Base-by-base conservation (phyloP, 2,113 vertebrate genomes). In the Oxyruncus cristatus region DNA sequence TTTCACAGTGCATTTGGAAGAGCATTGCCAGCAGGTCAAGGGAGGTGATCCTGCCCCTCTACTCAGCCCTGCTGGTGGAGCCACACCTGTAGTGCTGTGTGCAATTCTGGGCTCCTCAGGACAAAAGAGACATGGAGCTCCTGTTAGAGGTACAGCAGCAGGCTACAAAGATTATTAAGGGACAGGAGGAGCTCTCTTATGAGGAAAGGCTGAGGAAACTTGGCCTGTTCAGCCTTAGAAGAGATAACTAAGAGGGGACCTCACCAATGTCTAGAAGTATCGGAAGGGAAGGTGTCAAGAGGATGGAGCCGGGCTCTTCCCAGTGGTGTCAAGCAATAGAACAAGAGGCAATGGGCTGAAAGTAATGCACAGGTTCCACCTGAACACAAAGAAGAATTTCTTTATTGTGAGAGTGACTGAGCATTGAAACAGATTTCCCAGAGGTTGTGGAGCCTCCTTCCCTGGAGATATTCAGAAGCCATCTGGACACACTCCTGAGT, bases 91-190 rank as follows among this genome's bases (percentile, higher is more conserved):
- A 44, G 14, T 27, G 53, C 63, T 44, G 63, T 37, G 27, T 37
- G 32, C 53, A 61, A 17, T 68, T 86, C 39, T 61, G 53, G 8
- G 33, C 12, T 77, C 33, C 11, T 44, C 22, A 61, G 33, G 6
- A 61, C 22, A 37, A 52, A 33, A 18, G 37, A 27, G 27, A 28
- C 30, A 20, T 32, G 7, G 12, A 49, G 47, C 22, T 49, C 22
- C 47, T 49, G 22, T 22, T 23, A 49, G 47, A 49, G 47, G 47
- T 49, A 22, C 47, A 49, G 47, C 47, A 49, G 47, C 47, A 23
- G 23, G 46, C 15, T 24, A 12, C 1, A 1, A 74, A 56, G 42
- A 12, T 47, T 14, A 13, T 0, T 28, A 7, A 3, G 10, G 12
- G 16, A 42, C 35, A 24, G 63, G 33, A 86, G 2, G 7, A 44